Conservation (phyloP, 2,113 vertebrate species). For the Erpornis zantholeuca region DNA sequence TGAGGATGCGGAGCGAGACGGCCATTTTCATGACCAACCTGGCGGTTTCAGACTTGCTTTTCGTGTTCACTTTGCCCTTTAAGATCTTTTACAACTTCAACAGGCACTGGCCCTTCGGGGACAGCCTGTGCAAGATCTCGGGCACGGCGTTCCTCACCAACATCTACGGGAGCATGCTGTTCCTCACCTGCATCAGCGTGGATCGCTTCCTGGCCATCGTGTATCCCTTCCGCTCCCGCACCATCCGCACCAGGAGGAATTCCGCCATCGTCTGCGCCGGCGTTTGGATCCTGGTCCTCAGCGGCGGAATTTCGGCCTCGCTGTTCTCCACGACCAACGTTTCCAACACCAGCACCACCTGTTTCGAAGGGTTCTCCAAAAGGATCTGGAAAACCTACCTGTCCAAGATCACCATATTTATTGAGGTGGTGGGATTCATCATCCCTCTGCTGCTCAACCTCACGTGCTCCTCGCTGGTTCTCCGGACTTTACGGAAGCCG, state of each 20-base stretch:
- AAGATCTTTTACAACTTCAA: constrained; percentile 98
- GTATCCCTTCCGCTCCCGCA: constrained; percentile 91
- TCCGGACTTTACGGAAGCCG: constrained; percentile 89
- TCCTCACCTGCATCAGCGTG: constrained; percentile 96
- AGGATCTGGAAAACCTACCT: constrained; percentile 94
- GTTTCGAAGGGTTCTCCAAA: constrained; percentile 96
- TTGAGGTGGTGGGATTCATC: constrained; percentile 96
- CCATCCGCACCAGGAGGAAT: constrained; percentile 88
- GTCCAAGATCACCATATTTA: constrained; percentile 98
- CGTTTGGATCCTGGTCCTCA: constrained; percentile 93
- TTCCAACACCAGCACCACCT: constrained; percentile 86
- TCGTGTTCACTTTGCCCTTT: constrained; percentile 94
- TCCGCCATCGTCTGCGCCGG: constrained; percentile 88
- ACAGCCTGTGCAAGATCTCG: constrained; percentile 92
- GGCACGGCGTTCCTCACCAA: constrained; percentile 97
- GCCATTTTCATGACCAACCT: constrained; percentile 98
- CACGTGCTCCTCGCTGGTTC: constrained; percentile 92
- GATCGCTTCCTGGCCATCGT: constrained; percentile 96
- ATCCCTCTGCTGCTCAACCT: constrained; percentile 91
- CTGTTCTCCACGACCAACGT: constrained; percentile 95
- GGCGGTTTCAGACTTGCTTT: constrained; percentile 91
- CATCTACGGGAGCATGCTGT: constrained; percentile 98
- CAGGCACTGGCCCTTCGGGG: constrained; percentile 96
- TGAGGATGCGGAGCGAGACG: constrained; percentile 93
- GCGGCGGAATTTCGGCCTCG: constrained; percentile 93